Evolutionary conservation across 2,113 vertebrate species (phyloP).

Genomic region (Brienomyrus brachyistius): DNA sequence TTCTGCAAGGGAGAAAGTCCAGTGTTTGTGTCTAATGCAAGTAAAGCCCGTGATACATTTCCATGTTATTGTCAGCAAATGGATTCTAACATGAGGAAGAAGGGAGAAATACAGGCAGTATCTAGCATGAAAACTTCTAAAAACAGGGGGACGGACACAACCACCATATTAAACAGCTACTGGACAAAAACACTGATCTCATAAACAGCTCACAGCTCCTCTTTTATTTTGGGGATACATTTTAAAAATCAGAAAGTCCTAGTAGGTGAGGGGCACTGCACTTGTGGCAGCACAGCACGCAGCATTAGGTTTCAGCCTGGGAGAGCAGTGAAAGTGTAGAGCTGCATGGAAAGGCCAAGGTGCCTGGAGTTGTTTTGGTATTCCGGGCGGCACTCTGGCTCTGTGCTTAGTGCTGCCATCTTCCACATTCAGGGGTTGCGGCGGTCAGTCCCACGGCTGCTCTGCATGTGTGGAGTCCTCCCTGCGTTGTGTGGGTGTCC

Average conservation of each 20-base stretch:
- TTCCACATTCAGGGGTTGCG: not conserved
- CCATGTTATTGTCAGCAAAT: not conserved
- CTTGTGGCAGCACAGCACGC: not conserved
- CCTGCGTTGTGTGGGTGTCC: not conserved
- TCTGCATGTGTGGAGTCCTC: not conserved
- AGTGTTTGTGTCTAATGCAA: not conserved
- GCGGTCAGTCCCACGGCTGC: not conserved
- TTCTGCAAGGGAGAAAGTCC: not conserved
- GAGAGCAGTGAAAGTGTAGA: not conserved
- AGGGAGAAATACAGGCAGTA: not conserved
- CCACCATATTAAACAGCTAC: not conserved
- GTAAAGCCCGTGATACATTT: not conserved
- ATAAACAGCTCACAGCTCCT: not conserved
- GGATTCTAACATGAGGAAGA: not conserved
- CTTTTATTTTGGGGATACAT: not conserved
- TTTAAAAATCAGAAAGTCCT: not conserved
- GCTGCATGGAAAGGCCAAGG: not conserved
- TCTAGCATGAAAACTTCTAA: not conserved
- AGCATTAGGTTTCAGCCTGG: not conserved
- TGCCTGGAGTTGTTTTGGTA: not conserved
- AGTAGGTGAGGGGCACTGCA: not conserved
- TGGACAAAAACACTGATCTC: not conserved
- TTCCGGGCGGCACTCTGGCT: not conserved
- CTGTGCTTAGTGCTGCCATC: not conserved
- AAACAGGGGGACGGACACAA: not conserved